phyloP scores from a whole-genome alignment of 2,113 vertebrate species.

The Pitta sordida region DNA sequence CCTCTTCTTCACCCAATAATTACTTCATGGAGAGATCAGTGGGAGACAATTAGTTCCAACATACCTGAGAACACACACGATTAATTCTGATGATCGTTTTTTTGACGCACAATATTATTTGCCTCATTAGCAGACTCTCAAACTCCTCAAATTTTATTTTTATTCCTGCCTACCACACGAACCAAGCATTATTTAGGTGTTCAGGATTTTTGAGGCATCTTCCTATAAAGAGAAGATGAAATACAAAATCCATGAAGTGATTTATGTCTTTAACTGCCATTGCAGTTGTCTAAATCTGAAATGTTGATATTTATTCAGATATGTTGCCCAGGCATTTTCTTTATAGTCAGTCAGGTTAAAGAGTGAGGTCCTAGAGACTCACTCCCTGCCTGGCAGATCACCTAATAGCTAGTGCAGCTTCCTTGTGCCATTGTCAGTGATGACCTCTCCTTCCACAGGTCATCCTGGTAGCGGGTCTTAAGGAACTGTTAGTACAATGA shows the following conservation, averaged over 20 bases:
- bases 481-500: neutral
- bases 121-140: neutral
- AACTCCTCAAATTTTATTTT: neutral
- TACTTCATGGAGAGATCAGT: neutral
- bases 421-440: neutral
- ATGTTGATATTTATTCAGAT: neutral
- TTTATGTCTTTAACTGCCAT: neutral
- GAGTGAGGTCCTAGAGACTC: neutral
- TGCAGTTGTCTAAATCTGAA: neutral
- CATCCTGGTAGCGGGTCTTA: neutral
- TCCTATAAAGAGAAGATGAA: neutral
- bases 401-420: neutral
- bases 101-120: neutral
- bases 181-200: neutral
- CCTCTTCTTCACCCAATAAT: neutral
- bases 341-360: neutral
- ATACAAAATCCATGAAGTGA: neutral
- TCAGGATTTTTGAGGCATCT: neutral
- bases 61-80: neutral
- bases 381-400: neutral
- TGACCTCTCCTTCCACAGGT: neutral
- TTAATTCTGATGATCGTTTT: neutral
- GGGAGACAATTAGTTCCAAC: neutral
- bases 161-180: neutral
- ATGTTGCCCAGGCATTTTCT: neutral